These are phyloP conservation scores for Synergus gifuensis DNA, from an alignment of 2,888 invertebrate genomes.

Conservation along the genomic window DNA sequence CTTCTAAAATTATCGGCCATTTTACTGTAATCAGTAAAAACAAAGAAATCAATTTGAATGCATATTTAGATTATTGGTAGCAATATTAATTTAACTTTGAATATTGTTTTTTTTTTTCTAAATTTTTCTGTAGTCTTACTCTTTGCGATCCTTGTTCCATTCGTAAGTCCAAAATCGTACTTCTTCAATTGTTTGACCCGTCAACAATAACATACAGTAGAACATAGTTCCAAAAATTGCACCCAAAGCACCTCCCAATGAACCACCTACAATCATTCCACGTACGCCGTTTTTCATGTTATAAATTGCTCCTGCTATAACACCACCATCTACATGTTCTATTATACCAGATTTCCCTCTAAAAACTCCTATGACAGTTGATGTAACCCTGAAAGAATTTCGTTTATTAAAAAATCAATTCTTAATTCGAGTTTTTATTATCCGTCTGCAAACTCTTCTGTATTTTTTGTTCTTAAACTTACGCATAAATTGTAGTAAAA, in stretches of 20 bases:
- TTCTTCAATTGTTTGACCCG: conserved; percentile 83
- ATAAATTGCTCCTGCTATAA: conserved; percentile 83
- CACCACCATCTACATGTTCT: conserved; percentile 84
- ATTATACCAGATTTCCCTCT: conserved; percentile 83
- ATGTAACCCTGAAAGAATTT: conserved; percentile 80
- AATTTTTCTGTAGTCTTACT: conserved; percentile 56
- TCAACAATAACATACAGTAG: conserved; percentile 79
- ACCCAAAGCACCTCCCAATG: conserved; percentile 83
- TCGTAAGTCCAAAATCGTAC: conserved; percentile 82
- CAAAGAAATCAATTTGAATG: background rate
- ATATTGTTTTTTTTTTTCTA: conserved; percentile 3
- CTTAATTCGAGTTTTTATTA: background rate
- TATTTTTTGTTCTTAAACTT: conserved; percentile 65
- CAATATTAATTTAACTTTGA: background rate
- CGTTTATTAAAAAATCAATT: conserved; percentile 10
- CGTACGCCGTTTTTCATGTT: conserved; percentile 85
- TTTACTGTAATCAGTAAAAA: background rate
- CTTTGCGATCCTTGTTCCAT: conserved; percentile 76
- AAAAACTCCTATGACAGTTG: conserved; percentile 84
- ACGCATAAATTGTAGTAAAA: conserved; percentile 86
- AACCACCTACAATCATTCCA: conserved; percentile 84
- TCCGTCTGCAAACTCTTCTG: background rate
- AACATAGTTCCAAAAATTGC: conserved; percentile 81
- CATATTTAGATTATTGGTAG: background rate
- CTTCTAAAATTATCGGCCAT: background rate